Conservation (phyloP, 1,140 invertebrate genomes). For the Drosophila seguyi region DNA sequence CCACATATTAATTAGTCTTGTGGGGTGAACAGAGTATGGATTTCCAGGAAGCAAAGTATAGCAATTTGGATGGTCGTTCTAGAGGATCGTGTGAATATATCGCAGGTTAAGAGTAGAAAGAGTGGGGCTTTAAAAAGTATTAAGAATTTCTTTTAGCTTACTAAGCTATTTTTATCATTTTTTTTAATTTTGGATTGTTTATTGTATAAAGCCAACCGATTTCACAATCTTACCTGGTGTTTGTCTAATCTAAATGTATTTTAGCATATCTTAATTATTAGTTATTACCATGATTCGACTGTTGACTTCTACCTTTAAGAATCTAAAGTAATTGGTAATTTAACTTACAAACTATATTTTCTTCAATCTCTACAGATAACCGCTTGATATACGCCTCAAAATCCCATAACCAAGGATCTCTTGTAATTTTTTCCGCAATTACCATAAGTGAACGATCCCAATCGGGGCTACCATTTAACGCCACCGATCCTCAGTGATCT, state of each 20-base stretch:
- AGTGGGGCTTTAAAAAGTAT: too few species aligned
- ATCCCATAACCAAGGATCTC: conserved; percentile 1
- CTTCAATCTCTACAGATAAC: too few species aligned
- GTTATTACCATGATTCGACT: background rate
- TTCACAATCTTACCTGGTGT: too few species aligned
- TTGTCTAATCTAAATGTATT: background rate
- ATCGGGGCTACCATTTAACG: conserved; percentile 31
- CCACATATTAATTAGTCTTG: conserved; percentile 74
- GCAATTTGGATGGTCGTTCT: conserved; percentile 61
- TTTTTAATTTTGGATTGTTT: background rate
- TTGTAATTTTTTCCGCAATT: background rate
- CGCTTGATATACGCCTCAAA: background rate
- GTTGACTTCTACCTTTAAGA: background rate
- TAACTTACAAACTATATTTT: background rate
- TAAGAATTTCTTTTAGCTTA: background rate
- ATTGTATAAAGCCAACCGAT: background rate
- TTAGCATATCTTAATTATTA: background rate
- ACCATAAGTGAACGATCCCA: conserved; percentile 5
- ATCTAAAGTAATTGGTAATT: background rate
- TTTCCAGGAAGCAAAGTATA: conserved; percentile 57
- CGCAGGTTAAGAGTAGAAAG: too few species aligned
- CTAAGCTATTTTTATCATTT: background rate
- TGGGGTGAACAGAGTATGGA: conserved; percentile 33
- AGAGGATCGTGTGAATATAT: conserved; percentile 12
- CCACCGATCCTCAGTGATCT: conserved; percentile 43